A percentile compares a stretch with the other conserved stretches of the same genome.
Evolutionary conservation across 2,113 vertebrate species (phyloP).

Genomic region (Cyprinodon brontotheroides): DNA sequence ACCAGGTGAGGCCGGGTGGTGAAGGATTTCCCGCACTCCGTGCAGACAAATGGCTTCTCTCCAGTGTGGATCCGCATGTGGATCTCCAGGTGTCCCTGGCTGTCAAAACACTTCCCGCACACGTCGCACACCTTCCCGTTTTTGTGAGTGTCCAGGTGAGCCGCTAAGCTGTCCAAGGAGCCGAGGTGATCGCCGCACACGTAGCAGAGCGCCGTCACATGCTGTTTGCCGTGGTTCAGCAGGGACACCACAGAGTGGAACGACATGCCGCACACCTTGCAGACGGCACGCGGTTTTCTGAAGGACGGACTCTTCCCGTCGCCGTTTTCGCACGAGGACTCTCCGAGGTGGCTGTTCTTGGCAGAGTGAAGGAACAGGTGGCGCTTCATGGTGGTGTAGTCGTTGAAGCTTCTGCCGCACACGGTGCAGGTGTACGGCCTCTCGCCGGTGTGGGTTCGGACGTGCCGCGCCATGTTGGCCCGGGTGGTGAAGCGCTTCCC

Average conservation of each 20-base stretch:
- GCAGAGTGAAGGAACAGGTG: constrained; percentile 43
- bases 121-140: constrained; percentile 58
- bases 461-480: constrained; percentile 69
- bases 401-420: constrained; percentile 57
- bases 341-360: neutral
- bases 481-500: constrained; percentile 67
- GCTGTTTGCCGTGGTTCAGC: constrained; percentile 57
- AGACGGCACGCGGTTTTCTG: constrained; percentile 15
- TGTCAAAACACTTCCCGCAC: constrained; percentile 62
- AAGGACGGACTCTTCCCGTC: accelerated
- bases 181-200: constrained; percentile 43
- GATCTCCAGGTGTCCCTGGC: constrained; percentile 49
- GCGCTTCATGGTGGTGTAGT: constrained; percentile 54
- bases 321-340: accelerated
- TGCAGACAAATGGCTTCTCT: constrained; percentile 65
- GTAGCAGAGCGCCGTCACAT: constrained; percentile 43
- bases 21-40: constrained; percentile 64
- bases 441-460: constrained; percentile 68
- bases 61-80: constrained; percentile 64
- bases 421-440: constrained; percentile 61
- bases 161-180: constrained; percentile 13
- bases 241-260: constrained; percentile 55
- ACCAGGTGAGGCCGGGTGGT: constrained; percentile 68
- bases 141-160: constrained; percentile 56
- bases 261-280: constrained; percentile 53